Evolutionary conservation across 2,888 invertebrate genomes (phyloP), one percentile per base, ranked within the genome.

Genomic region (Stenolophus ochropezus): DNA sequence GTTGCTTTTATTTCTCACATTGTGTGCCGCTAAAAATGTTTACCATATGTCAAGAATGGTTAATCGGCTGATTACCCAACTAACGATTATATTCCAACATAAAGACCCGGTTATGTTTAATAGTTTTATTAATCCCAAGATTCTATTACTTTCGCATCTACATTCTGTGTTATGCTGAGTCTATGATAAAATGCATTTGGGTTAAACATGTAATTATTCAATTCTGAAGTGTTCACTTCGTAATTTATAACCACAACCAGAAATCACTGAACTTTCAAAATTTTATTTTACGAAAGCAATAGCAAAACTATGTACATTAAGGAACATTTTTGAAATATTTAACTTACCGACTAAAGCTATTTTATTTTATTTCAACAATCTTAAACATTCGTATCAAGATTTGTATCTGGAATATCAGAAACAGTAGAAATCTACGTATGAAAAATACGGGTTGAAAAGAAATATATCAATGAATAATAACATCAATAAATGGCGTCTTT

Each of bases 11-110:
- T 56, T 56, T 18, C 56, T 56, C 8, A 11, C 21, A 56, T 27
- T 61, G 61, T 61, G 25, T 61, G 18, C 56, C 33, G 65, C 27
- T 69, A 69, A 69, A 69, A 69, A 69, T 69, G 16, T n/a, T 33
- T 61, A 14, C 2, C 25, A 25, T 61, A 25, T 69, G 42, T 69
- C 65, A 69, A 61, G 61, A 61, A 33, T 69, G 65, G 14, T 69
- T 69, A 69, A 69, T 69, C 65, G 65, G 65, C 33, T 69, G 42
- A 33, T 69, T 69, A 61, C 61, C 61, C 23, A 69, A 69, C 33
- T 69, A 16, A 18, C 33, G 33, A 69, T 69, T 21, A 42, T 69
- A 33, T 33, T 33, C 14, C 65, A 6, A 2, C 14, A 20, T 56
- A 56, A 20, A 61, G 25, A 25, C 23, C 11, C 25, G 25, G 23